Conservation (phyloP, 2,888 invertebrate species). For the Metalampra italica region DNA sequence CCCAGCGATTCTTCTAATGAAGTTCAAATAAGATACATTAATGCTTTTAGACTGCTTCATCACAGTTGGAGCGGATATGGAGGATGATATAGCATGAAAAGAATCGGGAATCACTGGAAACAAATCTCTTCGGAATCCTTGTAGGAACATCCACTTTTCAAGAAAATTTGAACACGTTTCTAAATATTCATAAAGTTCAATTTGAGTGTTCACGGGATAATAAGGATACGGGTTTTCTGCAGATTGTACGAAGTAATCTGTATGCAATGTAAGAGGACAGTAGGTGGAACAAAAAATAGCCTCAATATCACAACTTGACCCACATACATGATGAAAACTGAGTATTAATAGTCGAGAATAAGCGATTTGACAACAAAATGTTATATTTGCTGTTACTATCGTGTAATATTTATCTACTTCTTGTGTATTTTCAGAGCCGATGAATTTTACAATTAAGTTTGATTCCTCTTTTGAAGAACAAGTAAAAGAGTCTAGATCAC, state of each 20-base stretch:
- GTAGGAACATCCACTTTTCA: slow-evolving; percentile 69
- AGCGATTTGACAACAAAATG: slow-evolving; percentile 29
- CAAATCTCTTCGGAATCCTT: slow-evolving; percentile 69
- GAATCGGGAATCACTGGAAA: slow-evolving; percentile 66
- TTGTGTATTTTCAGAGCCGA: slow-evolving; percentile 23
- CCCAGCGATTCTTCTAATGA: slow-evolving; percentile 60
- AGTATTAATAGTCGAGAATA: slow-evolving; percentile 37
- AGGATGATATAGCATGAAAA: slow-evolving; percentile 55
- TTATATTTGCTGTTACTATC: slow-evolving; percentile 42
- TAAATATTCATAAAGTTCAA: slow-evolving; percentile 48
- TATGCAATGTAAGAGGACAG: slow-evolving; percentile 60
- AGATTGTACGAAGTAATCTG: slow-evolving; percentile 30
- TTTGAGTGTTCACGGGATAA: slow-evolving; percentile 48
- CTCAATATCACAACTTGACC: slow-evolving; percentile 58
- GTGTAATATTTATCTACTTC: slow-evolving; percentile 31
- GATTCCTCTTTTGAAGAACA: slow-evolving; percentile 44
- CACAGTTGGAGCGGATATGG: slow-evolving; percentile 36
- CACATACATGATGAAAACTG: slow-evolving; percentile 44
- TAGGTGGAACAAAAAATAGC: slow-evolving; percentile 54
- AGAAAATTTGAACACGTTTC: slow-evolving; percentile 47
- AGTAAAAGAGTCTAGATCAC: slow-evolving; percentile 38
- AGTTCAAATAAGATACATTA: slow-evolving; percentile 61
- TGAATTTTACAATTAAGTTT: slow-evolving; percentile 37
- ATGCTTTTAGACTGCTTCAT: slow-evolving; percentile 55
- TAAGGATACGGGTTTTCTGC: slow-evolving; percentile 60